These are phyloP conservation scores for Deroplatys truncata DNA, from an alignment of 2,888 invertebrate species.

Conservation along the genomic window DNA sequence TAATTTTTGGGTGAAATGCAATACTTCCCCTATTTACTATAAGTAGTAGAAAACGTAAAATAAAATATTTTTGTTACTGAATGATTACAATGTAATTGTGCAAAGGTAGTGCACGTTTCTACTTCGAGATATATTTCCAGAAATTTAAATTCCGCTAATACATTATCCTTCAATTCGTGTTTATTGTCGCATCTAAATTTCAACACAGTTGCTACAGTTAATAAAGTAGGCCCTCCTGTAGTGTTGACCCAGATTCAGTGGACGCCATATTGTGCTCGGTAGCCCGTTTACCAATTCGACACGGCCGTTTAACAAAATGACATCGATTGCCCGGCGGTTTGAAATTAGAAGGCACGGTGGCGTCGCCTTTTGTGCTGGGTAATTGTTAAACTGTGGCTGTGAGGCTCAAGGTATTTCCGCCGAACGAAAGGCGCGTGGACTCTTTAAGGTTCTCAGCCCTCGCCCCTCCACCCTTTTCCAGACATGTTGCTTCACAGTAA, in stretches of 20 bases:
- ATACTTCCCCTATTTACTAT: too few species aligned
- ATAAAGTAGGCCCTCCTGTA: neutral
- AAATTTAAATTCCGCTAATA: too few species aligned
- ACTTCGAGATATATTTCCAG: too few species aligned
- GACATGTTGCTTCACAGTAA: neutral
- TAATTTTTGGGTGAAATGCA: too few species aligned
- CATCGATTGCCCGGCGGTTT: neutral
- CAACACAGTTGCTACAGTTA: neutral
- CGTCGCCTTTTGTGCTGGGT: neutral
- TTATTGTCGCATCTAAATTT: neutral
- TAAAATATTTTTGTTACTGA: too few species aligned
- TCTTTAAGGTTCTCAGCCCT: neutral
- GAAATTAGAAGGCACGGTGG: neutral
- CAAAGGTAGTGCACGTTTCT: too few species aligned
- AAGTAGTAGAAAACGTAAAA: too few species aligned
- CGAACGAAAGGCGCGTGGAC: neutral
- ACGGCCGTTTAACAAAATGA: slow-evolving; percentile 3
- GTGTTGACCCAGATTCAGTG: neutral
- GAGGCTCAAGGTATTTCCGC: neutral
- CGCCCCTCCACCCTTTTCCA: neutral
- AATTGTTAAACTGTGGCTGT: neutral
- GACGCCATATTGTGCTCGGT: neutral
- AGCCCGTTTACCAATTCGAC: neutral
- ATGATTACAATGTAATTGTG: too few species aligned
- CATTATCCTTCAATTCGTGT: too few species aligned